Evolutionary conservation across 2,113 vertebrate genomes (phyloP).

Genomic region (Callipepla squamata): DNA sequence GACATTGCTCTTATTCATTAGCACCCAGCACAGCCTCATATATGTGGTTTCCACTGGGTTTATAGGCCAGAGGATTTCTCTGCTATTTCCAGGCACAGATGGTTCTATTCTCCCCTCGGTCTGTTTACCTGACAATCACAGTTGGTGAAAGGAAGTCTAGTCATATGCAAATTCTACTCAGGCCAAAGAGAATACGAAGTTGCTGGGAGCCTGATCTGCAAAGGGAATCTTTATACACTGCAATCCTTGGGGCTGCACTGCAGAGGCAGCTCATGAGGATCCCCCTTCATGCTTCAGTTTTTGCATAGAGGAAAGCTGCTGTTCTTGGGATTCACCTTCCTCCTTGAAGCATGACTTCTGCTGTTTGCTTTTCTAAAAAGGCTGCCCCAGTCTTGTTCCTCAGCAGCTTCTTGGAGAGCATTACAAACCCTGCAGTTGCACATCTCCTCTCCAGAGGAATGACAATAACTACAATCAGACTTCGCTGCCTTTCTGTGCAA

Average conservation of each 20-base stretch:
- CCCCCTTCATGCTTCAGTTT: rapidly evolving
- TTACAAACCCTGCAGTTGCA: not conserved
- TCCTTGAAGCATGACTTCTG: not conserved
- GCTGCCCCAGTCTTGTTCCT: not conserved
- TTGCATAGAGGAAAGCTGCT: rapidly evolving
- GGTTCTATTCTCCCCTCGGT: not conserved
- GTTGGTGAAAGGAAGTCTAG: not conserved
- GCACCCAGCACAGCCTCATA: not conserved
- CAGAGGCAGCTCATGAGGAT: rapidly evolving
- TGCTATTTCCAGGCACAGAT: not conserved
- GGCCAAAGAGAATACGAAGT: not conserved
- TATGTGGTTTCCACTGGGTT: not conserved
- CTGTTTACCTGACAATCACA: conserved; percentile 18
- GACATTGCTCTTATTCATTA: not conserved
- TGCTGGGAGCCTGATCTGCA: not conserved
- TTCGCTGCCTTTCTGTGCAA: not conserved
- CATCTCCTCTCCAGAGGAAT: not conserved
- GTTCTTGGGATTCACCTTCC: not conserved
- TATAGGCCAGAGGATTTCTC: not conserved
- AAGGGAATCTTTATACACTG: rapidly evolving
- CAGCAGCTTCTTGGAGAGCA: not conserved
- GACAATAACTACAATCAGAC: not conserved
- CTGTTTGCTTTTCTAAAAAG: not conserved
- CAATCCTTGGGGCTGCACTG: rapidly evolving
- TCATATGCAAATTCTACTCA: not conserved